These are phyloP conservation scores for Cepphus grylle DNA, from an alignment of 2,113 vertebrate species.

Conservation along the genomic window DNA sequence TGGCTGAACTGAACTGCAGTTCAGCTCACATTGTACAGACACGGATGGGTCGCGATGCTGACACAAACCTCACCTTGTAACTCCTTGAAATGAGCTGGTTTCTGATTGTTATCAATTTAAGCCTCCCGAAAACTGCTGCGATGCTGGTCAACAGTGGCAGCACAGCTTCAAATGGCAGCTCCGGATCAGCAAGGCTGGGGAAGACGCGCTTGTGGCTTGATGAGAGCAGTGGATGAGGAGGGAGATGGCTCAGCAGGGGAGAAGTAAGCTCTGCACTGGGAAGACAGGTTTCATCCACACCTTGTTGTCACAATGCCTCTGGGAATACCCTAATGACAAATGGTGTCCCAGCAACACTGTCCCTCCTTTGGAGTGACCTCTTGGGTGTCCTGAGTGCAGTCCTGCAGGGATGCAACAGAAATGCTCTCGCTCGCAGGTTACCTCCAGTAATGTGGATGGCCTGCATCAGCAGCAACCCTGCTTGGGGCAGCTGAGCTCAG, in stretches of 20 bases:
- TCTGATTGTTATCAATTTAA: constrained; percentile 11
- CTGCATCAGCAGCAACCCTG: neutral
- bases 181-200: neutral
- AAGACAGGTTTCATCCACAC: neutral
- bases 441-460: neutral
- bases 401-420: neutral
- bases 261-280: neutral
- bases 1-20: neutral
- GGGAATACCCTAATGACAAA: neutral
- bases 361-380: neutral
- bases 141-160: neutral
- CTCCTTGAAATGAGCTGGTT: neutral
- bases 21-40: neutral
- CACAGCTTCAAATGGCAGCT: neutral
- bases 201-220: neutral
- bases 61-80: neutral
- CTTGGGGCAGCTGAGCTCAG: neutral
- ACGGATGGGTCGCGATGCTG: neutral
- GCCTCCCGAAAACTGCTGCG: neutral
- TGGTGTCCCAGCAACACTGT: neutral
- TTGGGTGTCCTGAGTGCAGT: neutral
- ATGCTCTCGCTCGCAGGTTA: neutral
- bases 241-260: neutral
- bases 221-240: neutral
- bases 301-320: neutral